phyloP scores from a whole-genome alignment of 2,113 vertebrate genomes.

The Heptranchias perlo region DNA sequence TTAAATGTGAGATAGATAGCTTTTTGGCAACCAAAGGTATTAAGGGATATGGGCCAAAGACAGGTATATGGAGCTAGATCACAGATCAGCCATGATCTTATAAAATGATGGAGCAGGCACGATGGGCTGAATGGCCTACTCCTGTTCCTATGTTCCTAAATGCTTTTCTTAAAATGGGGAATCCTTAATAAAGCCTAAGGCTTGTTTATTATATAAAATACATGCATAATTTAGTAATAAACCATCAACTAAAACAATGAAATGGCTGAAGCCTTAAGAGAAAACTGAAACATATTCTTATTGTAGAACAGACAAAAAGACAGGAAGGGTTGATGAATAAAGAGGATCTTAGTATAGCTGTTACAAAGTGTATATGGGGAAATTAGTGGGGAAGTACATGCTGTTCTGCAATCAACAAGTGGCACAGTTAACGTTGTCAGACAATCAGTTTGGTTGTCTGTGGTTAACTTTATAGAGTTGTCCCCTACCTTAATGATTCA shows the following conservation, averaged over 20 bases:
- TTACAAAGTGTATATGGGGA: constrained; percentile 12
- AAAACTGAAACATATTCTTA: not conserved
- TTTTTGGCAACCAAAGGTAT: too few species aligned
- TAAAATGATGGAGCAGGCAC: too few species aligned
- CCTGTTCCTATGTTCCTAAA: too few species aligned
- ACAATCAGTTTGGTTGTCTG: not conserved
- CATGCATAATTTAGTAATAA: not conserved
- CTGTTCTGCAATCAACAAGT: not conserved
- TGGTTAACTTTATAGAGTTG: not conserved
- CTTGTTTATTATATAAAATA: not conserved
- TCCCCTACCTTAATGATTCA: constrained; percentile 13
- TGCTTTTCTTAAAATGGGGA: not conserved
- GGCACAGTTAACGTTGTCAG: not conserved
- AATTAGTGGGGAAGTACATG: constrained; percentile 17
- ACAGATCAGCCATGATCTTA: too few species aligned
- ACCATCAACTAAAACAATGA: not conserved
- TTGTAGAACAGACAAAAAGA: not conserved
- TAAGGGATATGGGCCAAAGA: too few species aligned
- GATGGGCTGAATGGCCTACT: too few species aligned
- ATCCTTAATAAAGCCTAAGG: not conserved
- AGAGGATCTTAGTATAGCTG: not conserved
- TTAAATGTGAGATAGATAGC: too few species aligned
- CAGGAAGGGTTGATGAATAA: not conserved
- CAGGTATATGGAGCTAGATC: too few species aligned
- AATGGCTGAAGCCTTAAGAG: not conserved